Evolutionary conservation across 2,888 invertebrate species (phyloP), one percentile per base, ranked within the genome.

Genomic region (Hyles lineata): DNA sequence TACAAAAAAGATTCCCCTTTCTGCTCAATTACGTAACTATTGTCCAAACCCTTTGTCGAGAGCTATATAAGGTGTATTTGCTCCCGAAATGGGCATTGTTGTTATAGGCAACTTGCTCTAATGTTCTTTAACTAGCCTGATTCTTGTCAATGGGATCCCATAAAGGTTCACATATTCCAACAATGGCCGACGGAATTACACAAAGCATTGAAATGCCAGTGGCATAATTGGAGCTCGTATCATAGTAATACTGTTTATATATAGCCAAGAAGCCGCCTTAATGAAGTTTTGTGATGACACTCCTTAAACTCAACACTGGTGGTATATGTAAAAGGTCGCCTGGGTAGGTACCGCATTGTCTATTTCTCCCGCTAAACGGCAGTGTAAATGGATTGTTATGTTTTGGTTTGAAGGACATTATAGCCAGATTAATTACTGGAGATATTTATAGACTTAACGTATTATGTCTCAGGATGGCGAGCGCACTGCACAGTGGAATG

Each of bases 1-100:
- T 17, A 60, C 11, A 23, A 60, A 17, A 60, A 60, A 3, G 17
- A 17, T 17, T 23, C 60, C 23, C 17, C 70, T 73, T 72, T 77
- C 72, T 76, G 76, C 79, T 76, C 76, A 76, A 80, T 82, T 79
- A 77, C 76, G 70, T 73, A 23, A 50, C 70, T 75, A 77, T 81
- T 79, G 76, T 78, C 77, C 75, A 74, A 63, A 58, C 50, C 74
- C 72, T 71, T 69, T 72, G 69, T 73, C 76, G n/a, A 79, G 77
- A 78, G 73, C 74, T 35, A 43, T 70, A 52, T 75, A 29, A 70
- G 72, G 70, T 73, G 76, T 77, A 80, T 75, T 77, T 73, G 73
- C 72, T 71, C 61, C 72, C 75, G 73, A 76, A 82, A 82, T 78
- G 77, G 76, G 72, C 72, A 75, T 76, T 76, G 75, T 73, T 70